Conservation (phyloP, 2,888 invertebrate species). For the Trichopria drosophilae region DNA sequence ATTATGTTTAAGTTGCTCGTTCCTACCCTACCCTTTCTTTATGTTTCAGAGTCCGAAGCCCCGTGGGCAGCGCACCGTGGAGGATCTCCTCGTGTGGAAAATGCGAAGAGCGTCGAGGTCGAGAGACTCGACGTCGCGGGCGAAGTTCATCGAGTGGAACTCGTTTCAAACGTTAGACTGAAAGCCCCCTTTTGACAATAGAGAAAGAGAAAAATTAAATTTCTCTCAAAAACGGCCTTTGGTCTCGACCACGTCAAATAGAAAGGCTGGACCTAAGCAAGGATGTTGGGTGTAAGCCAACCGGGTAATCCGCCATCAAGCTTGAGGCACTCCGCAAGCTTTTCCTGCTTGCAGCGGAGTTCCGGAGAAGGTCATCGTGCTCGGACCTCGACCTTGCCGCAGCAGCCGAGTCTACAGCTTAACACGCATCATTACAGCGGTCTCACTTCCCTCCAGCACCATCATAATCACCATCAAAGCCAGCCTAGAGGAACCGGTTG, state of each 20-base stretch:
- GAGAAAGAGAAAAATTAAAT: too few species aligned
- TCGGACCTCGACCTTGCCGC: constrained; percentile 58
- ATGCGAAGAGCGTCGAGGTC: constrained; percentile 39
- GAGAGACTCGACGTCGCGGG: constrained; percentile 25
- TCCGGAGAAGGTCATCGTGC: constrained; percentile 53
- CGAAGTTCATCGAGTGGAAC: constrained; percentile 11
- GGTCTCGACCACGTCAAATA: too few species aligned
- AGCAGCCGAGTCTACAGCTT: constrained; percentile 47
- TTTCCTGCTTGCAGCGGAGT: constrained; percentile 59
- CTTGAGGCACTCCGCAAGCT: constrained; percentile 60
- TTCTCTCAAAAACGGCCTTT: too few species aligned
- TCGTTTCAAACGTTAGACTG: background rate
- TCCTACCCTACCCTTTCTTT: constrained; percentile 56
- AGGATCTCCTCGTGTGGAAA: too few species aligned
- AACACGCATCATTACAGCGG: constrained; percentile 41
- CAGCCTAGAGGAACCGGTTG: constrained; percentile 22
- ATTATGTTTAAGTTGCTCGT: constrained; percentile 53
- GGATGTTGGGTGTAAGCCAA: constrained; percentile 57
- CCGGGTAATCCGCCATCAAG: constrained; percentile 55
- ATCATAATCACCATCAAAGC: constrained; percentile 38
- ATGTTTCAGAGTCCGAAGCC: constrained; percentile 51
- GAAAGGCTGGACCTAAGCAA: too few species aligned
- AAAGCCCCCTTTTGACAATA: too few species aligned
- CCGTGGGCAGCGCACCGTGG: constrained; percentile 35
- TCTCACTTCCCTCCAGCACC: constrained; percentile 36